These are phyloP conservation scores for Collichthys lucidus DNA, from an alignment of 2,113 vertebrate genomes.

Conservation along the genomic window DNA sequence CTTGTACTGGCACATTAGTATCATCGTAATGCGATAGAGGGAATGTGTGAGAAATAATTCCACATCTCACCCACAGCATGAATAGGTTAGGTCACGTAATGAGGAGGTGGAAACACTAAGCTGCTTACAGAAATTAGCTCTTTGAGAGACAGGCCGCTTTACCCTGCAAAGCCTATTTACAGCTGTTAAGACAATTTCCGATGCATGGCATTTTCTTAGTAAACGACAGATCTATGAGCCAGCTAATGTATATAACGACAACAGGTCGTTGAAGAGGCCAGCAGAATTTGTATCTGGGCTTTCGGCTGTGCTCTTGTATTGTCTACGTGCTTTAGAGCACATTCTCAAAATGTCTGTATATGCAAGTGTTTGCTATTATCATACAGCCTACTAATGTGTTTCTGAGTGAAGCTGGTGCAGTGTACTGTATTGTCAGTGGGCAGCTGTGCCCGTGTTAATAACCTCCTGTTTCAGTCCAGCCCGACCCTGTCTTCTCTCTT, in stretches of 20 bases:
- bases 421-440: neutral
- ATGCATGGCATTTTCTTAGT: conserved; percentile 51
- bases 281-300: neutral
- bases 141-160: conserved; percentile 76
- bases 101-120: conserved; percentile 81
- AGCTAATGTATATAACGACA: conserved; percentile 43
- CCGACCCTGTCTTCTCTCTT: conserved; percentile 7
- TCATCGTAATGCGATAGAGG: conserved; percentile 55
- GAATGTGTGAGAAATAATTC: conserved; percentile 68
- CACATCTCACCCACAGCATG: conserved; percentile 63
- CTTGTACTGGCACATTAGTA: conserved; percentile 62
- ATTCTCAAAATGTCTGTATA: neutral
- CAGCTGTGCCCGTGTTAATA: conserved; percentile 38
- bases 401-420: conserved; percentile 7
- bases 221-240: conserved; percentile 37
- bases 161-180: conserved; percentile 78
- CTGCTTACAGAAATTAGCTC: conserved; percentile 80
- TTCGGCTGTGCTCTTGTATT: conserved; percentile 5
- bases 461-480: conserved; percentile 53
- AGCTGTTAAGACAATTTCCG: conserved; percentile 79
- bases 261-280: conserved; percentile 39
- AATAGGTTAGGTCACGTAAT: conserved; percentile 78
- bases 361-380: conserved; percentile 7
- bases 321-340: neutral
- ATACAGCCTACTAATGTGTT: neutral